These are phyloP conservation scores for Falco biarmicus DNA, from an alignment of 2,797 vertebrate species.

Conservation along the genomic window DNA sequence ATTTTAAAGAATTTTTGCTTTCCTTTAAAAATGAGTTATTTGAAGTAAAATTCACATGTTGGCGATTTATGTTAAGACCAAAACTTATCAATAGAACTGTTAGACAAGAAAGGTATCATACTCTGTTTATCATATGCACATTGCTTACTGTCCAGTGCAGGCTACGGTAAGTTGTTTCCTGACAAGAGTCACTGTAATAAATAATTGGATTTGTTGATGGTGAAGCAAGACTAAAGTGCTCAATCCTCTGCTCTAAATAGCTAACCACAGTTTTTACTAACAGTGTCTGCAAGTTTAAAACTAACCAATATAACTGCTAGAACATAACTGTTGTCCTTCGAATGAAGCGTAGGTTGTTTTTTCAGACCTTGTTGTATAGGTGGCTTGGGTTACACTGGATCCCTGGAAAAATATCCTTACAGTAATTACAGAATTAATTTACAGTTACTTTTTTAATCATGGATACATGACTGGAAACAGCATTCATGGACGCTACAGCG, in stretches of 20 bases:
- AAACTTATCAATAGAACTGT: background rate
- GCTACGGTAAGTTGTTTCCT: background rate
- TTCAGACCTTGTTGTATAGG: background rate
- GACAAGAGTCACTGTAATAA: background rate
- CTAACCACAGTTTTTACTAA: background rate
- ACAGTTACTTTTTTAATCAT: background rate
- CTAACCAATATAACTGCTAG: background rate
- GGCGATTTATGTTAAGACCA: background rate
- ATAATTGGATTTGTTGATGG: slow-evolving; percentile 30
- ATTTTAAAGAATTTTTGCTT: background rate
- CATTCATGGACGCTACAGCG: background rate
- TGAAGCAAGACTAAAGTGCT: slow-evolving; percentile 38
- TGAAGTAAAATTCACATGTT: background rate
- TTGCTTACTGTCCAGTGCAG: background rate
- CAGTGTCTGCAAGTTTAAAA: background rate
- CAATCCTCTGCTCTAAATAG: slow-evolving; percentile 21
- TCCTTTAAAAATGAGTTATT: background rate
- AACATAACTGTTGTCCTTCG: background rate
- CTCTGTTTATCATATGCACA: background rate
- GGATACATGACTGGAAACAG: background rate
- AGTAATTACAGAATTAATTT: background rate
- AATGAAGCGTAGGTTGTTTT: background rate
- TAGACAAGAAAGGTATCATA: background rate
- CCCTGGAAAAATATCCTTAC: background rate
- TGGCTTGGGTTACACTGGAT: background rate